Conservation (phyloP, 2,888 invertebrate genomes). For the Oscheius sp. region DNA sequence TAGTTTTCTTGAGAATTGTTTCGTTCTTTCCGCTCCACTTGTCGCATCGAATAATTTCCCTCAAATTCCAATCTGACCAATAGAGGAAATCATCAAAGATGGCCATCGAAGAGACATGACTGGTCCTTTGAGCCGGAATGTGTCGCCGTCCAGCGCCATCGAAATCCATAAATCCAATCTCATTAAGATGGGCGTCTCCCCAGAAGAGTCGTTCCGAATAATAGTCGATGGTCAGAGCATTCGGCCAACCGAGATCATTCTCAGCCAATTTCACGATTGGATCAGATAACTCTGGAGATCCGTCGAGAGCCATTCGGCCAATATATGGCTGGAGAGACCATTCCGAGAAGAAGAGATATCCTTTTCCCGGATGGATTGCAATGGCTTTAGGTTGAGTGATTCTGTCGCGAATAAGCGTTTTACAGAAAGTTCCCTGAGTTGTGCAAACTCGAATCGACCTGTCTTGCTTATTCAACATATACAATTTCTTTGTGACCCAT, state of each 20-base stretch:
- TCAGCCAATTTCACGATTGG: conserved; percentile 79
- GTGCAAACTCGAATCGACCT: conserved; percentile 94
- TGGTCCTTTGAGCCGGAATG: conserved; percentile 62
- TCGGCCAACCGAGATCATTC: conserved; percentile 96
- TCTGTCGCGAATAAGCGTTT: conserved; percentile 81
- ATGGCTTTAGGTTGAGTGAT: conserved; percentile 93
- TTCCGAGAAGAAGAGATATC: conserved; percentile 86
- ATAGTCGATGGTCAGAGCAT: conserved; percentile 94
- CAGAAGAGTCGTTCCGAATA: conserved; percentile 92
- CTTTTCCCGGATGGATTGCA: conserved; percentile 86
- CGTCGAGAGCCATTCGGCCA: conserved; percentile 96
- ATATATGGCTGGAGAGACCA: conserved; percentile 90
- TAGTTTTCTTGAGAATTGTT: conserved; percentile 62
- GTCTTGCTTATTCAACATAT: conserved; percentile 94
- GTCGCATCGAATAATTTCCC: conserved; percentile 84
- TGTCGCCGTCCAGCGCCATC: conserved; percentile 53
- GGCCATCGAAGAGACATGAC: conserved; percentile 89
- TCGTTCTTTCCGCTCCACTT: conserved; percentile 81
- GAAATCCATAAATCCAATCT: conserved; percentile 79
- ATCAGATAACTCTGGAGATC: conserved; percentile 74
- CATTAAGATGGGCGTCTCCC: conserved; percentile 97
- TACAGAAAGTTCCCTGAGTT: conserved; percentile 86
- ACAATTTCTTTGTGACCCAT: conserved; percentile 93
- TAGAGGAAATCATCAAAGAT: conserved; percentile 89
- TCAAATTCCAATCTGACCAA: conserved; percentile 98